Evolutionary conservation across 2,797 vertebrate genomes (phyloP), one percentile per base, ranked within the genome.

Genomic region (Pipistrellus pygmaeus): DNA sequence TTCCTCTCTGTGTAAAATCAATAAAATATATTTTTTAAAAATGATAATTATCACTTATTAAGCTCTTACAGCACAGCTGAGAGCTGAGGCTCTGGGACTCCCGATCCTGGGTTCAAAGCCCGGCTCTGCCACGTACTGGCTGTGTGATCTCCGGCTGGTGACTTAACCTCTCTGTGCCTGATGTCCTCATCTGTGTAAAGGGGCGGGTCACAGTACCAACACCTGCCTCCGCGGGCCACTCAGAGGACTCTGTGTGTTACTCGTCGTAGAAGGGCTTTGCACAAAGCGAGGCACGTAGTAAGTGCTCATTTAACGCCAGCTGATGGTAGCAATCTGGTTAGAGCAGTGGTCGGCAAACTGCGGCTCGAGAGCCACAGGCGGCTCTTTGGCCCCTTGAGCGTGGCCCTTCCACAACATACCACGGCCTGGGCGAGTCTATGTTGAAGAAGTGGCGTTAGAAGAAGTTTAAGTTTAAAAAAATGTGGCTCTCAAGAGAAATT

Each of bases 131-230:
- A 64, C 41, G 64, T n/a, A 35, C 44, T 27, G 51, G 64, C 78
- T 91, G 55, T 48, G 83, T 88, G 86, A 83, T 25, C 51, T 78
- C 5, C 11, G 25, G 25, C 32, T 76, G 68, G 69, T 71, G 12
- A 46, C 6, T 27, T 73, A 71, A 75, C 62, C 30, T 85, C 68
- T 91, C 90, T 85, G 89, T 66, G 86, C 57, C 66, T 85, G 4
- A 38, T 5, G n/a, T 86, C 64, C 60, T 84, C 55, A 30, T 35
- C 15, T 72, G 48, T 38, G 30, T 23, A 23, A 57, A 57, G n/a
- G 38, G 32, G 69, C 14, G 30, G 20, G 9, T 60, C 23, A 15
- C 1, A 25, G 27, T 5, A 14, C 57, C 69, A 27, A 15, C 2
- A 68, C 35, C 73, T 14, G 2, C 18, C 20, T 62, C 48, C 2